Base-by-base conservation (phyloP, 1,140 invertebrate species). In the Drosophila pruinosa region DNA sequence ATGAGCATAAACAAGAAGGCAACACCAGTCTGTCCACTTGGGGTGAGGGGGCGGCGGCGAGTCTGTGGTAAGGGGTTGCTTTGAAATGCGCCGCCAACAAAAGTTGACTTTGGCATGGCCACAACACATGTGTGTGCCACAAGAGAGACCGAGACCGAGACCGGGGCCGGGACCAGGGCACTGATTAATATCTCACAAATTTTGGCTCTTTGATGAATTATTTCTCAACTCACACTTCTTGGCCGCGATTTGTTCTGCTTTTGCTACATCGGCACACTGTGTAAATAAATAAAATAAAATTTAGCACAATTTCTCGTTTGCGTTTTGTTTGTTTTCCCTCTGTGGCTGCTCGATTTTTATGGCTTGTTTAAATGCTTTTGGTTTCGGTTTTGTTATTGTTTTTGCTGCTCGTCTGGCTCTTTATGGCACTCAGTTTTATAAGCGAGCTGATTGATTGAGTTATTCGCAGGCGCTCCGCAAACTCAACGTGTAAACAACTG, bases 131-230 rank as follows among this genome's bases (percentile, higher is more conserved):
- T 77, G 59, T 72, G 57, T 72, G 56, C 73, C 53, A 10, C 28
- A 31, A 28, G n/a, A 28, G 26, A 28, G 26, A 28, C 26, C 26
- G 8, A n/a, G n/a, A n/a, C n/a, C n/a, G n/a, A n/a, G n/a, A n/a
- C n/a, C n/a, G n/a, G n/a, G n/a, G n/a, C n/a, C n/a, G 26, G 19
- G 45, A 26, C 39, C 22, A 14, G 26, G 14, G 26, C 41, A 63
- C 75, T 82, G 80, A 85, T 85, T 85, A 85, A 85, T 85, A 86
- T 86, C 80, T 86, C 77, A 79, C 59, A 86, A 78, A 73, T 67
- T 76, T 65, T 76, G 56, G 77, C 64, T 72, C 78, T 86, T 73
- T 85, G 80, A 85, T 85, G 80, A 72, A 85, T 85, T 85, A 86
- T 80, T 86, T 72, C 59, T 64, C 57, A 67, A 53, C 75, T 83